Evolutionary conservation across 35 echinoderm and acorn worm genomes (phyloP), one percentile per base, ranked within the genome.

Genomic region (Lytechinus pictus): DNA sequence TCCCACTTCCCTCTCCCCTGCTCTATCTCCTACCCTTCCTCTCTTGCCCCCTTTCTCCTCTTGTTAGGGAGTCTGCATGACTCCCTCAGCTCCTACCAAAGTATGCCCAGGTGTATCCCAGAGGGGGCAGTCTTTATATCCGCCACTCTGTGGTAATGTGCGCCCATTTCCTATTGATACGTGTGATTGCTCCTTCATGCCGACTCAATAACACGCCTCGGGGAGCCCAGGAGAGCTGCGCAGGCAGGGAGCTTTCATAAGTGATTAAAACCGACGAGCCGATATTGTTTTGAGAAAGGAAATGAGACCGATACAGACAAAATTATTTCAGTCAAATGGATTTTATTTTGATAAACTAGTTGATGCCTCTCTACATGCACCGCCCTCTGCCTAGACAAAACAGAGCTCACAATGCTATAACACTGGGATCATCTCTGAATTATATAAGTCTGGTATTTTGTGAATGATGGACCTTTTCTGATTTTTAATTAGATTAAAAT

Each of bases 151-250:
- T 24, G 19, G 66, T 79, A 79, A 79, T 79, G 66, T 79, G 66
- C 66, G 66, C 66, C n/a, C 66, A 79, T 79, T 79, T 79, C 66
- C 66, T 79, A 79, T 6, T 16, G 66, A 79, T 79, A 79, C 66
- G 66, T 79, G 66, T 79, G 66, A 79, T 79, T 79, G 66, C 66
- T 79, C 16, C 66, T n/a, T 24, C 66, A 79, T 79, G 66, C 66
- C 66, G 66, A 79, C 66, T 79, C 66, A 79, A 79, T 79, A 79
- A 79, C 66, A 79, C 66, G 66, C 66, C 66, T 79, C 19, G 66
- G 66, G 66, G 66, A 79, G 66, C 66, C 66, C 66, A 24, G 19
- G 21, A n/a, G 66, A n/a, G 66, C 13, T 21, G 61, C 61, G n/a
- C 6, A 24, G 66, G 66, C 66, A 79, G 66, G 66, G 66, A 5